Conservation (phyloP, 2,888 invertebrate genomes). For the Marronus borbonicus region DNA sequence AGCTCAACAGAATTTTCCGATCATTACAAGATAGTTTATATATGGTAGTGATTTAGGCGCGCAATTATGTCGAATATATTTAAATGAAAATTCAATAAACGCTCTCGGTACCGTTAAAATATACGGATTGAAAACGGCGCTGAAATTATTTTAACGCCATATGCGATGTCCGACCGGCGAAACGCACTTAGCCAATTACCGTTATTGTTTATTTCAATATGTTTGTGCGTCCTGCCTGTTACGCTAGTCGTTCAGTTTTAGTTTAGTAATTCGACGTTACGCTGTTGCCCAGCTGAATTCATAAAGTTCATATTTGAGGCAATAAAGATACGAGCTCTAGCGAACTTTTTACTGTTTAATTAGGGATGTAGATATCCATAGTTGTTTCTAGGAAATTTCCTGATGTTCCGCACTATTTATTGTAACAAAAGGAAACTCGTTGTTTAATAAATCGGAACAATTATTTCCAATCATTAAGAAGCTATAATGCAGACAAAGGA, state of each 20-base stretch:
- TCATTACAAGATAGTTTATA: constrained; percentile 44
- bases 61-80: constrained; percentile 49
- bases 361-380: no score
- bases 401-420: no score
- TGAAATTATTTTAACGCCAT: constrained; percentile 52
- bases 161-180: constrained; percentile 47
- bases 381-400: no score
- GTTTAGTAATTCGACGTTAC: constrained; percentile 16
- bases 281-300: constrained; percentile 11
- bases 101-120: constrained; percentile 41
- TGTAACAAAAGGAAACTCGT: no score
- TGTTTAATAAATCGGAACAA: no score
- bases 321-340: constrained; percentile 11
- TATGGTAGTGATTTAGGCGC: constrained; percentile 42
- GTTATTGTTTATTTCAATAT: constrained; percentile 51
- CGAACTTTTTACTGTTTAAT: not conserved
- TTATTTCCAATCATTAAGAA: no score
- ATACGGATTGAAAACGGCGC: constrained; percentile 51
- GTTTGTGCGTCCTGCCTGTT: constrained; percentile 35
- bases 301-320: constrained; percentile 6
- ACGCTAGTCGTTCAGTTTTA: constrained; percentile 35
- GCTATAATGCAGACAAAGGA: no score
- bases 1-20: constrained; percentile 45
- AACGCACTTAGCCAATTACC: constrained; percentile 52
- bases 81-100: constrained; percentile 52